Evolutionary conservation across 2,113 vertebrate genomes (phyloP).

Genomic region (Oreochromis tanganicae): DNA sequence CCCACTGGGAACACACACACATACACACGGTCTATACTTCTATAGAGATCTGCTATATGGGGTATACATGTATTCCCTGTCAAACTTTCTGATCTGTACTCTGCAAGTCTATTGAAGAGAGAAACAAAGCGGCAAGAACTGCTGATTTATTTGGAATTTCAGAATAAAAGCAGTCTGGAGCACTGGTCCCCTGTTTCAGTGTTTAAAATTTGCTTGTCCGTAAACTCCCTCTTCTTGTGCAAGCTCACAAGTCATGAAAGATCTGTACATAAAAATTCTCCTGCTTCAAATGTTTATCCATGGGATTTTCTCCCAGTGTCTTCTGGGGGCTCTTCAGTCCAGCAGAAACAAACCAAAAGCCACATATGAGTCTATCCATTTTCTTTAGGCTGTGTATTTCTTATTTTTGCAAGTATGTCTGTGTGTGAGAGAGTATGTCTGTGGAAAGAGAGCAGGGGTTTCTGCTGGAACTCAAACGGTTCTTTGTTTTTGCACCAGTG

Average conservation of each 20-base stretch:
- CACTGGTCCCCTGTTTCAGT: background rate
- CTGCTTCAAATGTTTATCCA: background rate
- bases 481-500: constrained; percentile 93
- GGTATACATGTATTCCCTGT: background rate
- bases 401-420: background rate
- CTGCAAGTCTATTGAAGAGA: background rate
- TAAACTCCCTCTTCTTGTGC: background rate
- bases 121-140: background rate
- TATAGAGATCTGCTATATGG: background rate
- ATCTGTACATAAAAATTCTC: background rate
- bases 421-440: background rate
- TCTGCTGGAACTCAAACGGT: constrained; percentile 79
- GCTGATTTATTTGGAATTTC: background rate
- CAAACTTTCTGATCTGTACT: background rate
- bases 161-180: background rate
- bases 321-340: background rate
- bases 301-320: background rate
- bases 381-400: background rate
- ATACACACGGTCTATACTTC: background rate
- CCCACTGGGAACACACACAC: constrained; percentile 67
- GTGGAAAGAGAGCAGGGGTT: background rate
- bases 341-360: background rate
- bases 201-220: background rate
- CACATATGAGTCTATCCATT: background rate
- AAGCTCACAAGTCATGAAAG: background rate